Evolutionary conservation across 2,797 vertebrate species (phyloP).

Genomic region (Luscinia megarhynchos): DNA sequence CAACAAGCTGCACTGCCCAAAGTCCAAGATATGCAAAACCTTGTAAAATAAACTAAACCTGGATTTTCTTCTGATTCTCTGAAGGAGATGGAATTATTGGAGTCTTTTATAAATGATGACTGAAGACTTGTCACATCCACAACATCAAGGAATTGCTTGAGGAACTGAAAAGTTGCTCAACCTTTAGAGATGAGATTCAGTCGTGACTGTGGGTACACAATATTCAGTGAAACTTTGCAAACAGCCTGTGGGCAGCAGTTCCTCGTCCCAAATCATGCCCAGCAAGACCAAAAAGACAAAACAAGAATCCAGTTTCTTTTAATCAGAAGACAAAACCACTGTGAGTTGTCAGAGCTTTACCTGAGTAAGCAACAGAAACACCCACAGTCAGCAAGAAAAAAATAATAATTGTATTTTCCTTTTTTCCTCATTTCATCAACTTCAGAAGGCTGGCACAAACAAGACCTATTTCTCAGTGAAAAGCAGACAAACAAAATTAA

Average conservation of each 20-base stretch:
- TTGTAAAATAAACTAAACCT: not conserved
- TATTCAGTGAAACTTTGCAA: slow-evolving; percentile 36
- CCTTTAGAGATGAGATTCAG: slow-evolving; percentile 34
- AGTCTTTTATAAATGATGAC: not conserved
- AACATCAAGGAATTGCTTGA: slow-evolving; percentile 39
- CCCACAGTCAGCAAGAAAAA: slow-evolving; percentile 55
- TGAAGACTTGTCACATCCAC: slow-evolving; percentile 26
- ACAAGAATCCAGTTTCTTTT: slow-evolving; percentile 33
- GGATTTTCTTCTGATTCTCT: not conserved
- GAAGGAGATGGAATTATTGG: slow-evolving; percentile 25
- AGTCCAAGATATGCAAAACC: not conserved
- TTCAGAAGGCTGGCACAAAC: slow-evolving; percentile 26
- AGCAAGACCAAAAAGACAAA: slow-evolving; percentile 33
- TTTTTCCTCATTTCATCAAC: slow-evolving; percentile 45
- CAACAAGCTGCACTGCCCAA: not conserved
- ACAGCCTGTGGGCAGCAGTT: slow-evolving; percentile 27
- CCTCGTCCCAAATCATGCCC: slow-evolving; percentile 32
- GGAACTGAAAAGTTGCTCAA: slow-evolving; percentile 10
- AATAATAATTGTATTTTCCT: not conserved
- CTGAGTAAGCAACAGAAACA: slow-evolving; percentile 54
- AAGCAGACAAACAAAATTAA: slow-evolving; percentile 45
- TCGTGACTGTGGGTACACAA: not conserved
- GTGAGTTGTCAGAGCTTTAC: slow-evolving; percentile 40
- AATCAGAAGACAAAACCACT: slow-evolving; percentile 40
- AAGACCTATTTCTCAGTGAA: slow-evolving; percentile 34